Conservation (phyloP, 2,888 invertebrate species). For the Caenorhabditis japonica region DNA sequence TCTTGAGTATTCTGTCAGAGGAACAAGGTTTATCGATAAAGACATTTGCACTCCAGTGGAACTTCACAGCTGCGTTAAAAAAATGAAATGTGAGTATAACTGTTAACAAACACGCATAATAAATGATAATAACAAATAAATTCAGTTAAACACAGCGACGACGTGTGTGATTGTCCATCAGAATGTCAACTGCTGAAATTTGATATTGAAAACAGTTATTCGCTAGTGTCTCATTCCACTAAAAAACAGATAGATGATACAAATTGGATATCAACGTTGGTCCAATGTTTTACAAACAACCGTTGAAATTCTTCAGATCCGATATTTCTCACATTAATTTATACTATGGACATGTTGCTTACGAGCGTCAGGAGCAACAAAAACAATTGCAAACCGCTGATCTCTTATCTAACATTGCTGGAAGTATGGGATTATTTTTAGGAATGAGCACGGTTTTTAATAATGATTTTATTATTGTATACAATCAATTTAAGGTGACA, state of each 20-base stretch:
- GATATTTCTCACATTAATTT: slow-evolving; percentile 51
- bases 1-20: slow-evolving; percentile 11
- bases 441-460: slow-evolving; percentile 67
- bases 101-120: too few species aligned
- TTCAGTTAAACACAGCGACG: slow-evolving; percentile 5
- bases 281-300: background rate
- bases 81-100: background rate
- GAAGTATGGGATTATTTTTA: slow-evolving; percentile 69
- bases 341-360: slow-evolving; percentile 61
- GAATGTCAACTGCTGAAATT: slow-evolving; percentile 63
- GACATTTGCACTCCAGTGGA: slow-evolving; percentile 21
- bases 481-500: slow-evolving; percentile 50
- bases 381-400: slow-evolving; percentile 69
- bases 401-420: slow-evolving; percentile 69
- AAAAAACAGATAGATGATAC: slow-evolving; percentile 46
- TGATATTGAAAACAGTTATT: slow-evolving; percentile 45
- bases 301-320: slow-evolving; percentile 21
- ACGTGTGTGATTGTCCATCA: slow-evolving; percentile 50
- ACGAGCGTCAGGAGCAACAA: slow-evolving; percentile 67
- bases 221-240: slow-evolving; percentile 16
- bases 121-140: too few species aligned
- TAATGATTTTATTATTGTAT: slow-evolving; percentile 1
- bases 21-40: background rate
- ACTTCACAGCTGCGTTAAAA: slow-evolving; percentile 8
- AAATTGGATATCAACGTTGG: too few species aligned